Evolutionary conservation across 2,797 vertebrate species (phyloP).

Genomic region (Carcharodon carcharias): DNA sequence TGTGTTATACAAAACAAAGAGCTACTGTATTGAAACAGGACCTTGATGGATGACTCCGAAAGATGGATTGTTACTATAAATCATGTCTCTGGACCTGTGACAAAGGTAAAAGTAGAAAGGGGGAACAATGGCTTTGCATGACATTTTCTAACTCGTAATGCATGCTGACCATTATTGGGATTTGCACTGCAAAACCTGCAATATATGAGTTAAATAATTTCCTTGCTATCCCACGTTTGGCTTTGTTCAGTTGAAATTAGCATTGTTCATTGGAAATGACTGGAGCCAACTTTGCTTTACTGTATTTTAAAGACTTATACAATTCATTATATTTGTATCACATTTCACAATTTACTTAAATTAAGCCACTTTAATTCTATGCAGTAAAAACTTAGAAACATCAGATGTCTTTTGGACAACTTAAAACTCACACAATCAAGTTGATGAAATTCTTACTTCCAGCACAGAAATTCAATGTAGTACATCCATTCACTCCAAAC

Average conservation of each 20-base stretch:
- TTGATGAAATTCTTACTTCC: background rate
- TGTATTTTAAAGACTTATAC: background rate
- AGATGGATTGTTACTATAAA: conserved; percentile 99
- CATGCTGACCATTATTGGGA: conserved; percentile 80
- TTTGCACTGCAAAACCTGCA: conserved; percentile 96
- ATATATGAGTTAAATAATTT: background rate
- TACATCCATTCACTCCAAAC: background rate
- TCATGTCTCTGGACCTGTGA: conserved; percentile 99
- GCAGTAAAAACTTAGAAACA: background rate
- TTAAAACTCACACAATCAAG: background rate
- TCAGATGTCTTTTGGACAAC: background rate
- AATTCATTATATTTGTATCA: background rate
- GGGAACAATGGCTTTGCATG: conserved; percentile 85
- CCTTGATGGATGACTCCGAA: conserved; percentile 99
- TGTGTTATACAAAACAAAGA: conserved; percentile 99
- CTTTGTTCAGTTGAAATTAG: background rate
- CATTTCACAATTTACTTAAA: background rate
- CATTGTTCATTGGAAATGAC: background rate
- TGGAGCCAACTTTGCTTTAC: background rate
- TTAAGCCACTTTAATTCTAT: conserved; percentile 1
- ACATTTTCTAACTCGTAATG: conserved; percentile 99
- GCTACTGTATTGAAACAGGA: conserved; percentile 88
- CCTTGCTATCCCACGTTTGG: too few relatives aligned
- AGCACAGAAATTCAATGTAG: background rate
- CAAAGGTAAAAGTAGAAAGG: conserved; percentile 99